Conservation (phyloP, 1,140 invertebrate species). For the Aricia agestis region DNA sequence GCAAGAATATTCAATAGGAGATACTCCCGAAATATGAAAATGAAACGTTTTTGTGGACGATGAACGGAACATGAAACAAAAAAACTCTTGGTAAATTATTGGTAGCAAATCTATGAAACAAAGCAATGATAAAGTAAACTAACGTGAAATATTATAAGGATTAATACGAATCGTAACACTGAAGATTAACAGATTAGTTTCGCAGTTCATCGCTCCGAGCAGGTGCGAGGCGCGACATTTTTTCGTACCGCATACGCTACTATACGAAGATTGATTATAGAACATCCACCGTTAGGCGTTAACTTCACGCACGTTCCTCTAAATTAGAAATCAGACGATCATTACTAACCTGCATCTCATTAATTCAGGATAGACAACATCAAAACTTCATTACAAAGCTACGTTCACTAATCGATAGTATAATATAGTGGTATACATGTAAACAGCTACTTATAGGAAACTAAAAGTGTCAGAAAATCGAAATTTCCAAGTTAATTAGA, state of each 20-base stretch:
- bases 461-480: too few species aligned
- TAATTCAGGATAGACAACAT: background rate
- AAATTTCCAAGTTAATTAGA: too few species aligned
- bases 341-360: background rate
- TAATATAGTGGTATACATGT: too few species aligned
- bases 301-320: background rate
- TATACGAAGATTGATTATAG: slow-evolving; percentile 13
- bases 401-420: too few species aligned
- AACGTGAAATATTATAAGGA: background rate
- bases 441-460: too few species aligned
- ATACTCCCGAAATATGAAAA: background rate
- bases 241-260: background rate
- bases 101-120: background rate
- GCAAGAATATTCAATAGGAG: background rate
- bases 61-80: background rate
- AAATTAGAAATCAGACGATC: background rate
- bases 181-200: background rate
- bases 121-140: background rate
- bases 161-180: background rate
- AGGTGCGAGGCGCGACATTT: slow-evolving; percentile 15
- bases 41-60: background rate
- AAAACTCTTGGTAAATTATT: too few species aligned
- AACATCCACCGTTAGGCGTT: slow-evolving; percentile 7
- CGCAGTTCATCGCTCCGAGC: slow-evolving; percentile 8
- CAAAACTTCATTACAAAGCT: too few species aligned